Percentiles rank a stretch among this genome's conserved stretches.
phyloP scores from a whole-genome alignment of 2,113 vertebrate species.

The Tachuris rubrigastra region DNA sequence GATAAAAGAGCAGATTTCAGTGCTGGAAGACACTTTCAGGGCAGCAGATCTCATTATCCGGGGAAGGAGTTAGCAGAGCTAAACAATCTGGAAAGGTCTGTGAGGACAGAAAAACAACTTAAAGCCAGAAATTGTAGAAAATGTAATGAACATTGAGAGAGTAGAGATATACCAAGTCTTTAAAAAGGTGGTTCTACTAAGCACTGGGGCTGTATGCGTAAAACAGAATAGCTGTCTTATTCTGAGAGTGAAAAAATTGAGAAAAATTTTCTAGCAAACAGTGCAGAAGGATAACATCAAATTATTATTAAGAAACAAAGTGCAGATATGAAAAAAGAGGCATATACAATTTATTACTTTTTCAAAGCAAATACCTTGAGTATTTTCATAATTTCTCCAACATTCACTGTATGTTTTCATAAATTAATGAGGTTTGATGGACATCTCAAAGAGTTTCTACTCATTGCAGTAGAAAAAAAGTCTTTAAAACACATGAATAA shows the following conservation, averaged over 20 bases:
- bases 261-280: neutral
- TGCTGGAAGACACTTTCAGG: neutral
- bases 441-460: neutral
- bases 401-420: neutral
- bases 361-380: neutral
- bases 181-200: neutral
- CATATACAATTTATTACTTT: neutral
- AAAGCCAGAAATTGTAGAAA: neutral
- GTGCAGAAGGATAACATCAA: neutral
- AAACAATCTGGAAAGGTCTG: neutral
- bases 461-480: no score
- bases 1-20: neutral
- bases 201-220: neutral
- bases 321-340: neutral
- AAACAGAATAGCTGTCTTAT: neutral
- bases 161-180: neutral
- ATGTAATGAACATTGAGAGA: neutral
- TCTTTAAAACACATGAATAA: neutral
- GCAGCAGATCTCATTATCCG: neutral
- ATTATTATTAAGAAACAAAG: neutral
- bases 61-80: neutral
- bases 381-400: neutral
- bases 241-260: neutral
- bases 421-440: neutral
- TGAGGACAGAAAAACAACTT: neutral